Conservation (phyloP, 1,140 invertebrate genomes). For the Pseudobourletiella spinata region DNA sequence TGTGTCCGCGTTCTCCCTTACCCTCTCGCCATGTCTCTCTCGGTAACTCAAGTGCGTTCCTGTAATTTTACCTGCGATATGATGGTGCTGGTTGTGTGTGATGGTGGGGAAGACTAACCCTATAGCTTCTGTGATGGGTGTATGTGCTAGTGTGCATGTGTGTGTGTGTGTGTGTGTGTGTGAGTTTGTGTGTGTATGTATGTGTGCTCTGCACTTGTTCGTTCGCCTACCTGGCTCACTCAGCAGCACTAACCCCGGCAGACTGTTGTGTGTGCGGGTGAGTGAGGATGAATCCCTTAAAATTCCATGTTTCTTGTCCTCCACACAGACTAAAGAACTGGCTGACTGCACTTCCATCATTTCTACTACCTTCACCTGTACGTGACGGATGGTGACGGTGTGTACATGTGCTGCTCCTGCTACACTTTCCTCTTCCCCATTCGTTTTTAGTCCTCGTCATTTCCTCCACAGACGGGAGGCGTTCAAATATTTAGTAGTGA, state of each 20-base stretch:
- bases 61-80: no score
- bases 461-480: neutral
- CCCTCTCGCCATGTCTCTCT: neutral
- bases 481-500: no score
- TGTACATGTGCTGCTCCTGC: constrained; percentile 4
- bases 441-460: constrained; percentile 7
- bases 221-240: neutral
- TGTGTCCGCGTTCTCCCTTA: neutral
- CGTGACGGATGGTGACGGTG: neutral
- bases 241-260: neutral
- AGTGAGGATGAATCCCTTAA: neutral
- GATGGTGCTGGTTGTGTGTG: neutral
- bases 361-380: neutral
- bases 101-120: no score
- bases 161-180: no score
- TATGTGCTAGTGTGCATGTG: no score
- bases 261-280: no score
- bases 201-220: no score
- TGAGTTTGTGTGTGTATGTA: no score
- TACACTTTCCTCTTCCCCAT: neutral
- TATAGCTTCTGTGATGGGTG: no score
- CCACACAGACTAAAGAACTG: neutral
- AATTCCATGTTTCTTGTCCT: constrained; percentile 2
- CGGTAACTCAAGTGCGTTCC: neutral
- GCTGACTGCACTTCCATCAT: neutral